These are phyloP conservation scores for Nomada lathburiana DNA, from an alignment of 2,888 invertebrate species.

Conservation along the genomic window DNA sequence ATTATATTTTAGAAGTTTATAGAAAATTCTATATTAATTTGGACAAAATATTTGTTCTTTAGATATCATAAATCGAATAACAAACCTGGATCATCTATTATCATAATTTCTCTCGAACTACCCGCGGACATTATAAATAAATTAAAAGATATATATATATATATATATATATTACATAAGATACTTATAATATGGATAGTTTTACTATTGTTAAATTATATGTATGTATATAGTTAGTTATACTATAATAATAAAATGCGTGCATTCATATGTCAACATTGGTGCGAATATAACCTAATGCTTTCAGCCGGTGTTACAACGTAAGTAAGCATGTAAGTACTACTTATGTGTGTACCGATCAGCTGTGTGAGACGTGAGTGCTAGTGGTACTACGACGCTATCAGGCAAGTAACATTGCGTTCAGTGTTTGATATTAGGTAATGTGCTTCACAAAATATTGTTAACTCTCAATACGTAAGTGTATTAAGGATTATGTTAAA, in stretches of 20 bases:
- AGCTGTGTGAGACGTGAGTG: slow-evolving; percentile 20
- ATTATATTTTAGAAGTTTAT: neutral
- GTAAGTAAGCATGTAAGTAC: no score
- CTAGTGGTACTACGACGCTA: slow-evolving; percentile 18
- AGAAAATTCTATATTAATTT: neutral
- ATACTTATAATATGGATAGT: neutral
- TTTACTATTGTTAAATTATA: neutral
- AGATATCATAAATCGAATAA: slow-evolving; percentile 12
- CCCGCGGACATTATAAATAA: slow-evolving; percentile 66
- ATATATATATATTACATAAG: neutral
- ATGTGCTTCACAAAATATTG: neutral
- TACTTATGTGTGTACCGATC: slow-evolving; percentile 18
- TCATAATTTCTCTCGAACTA: slow-evolving; percentile 67
- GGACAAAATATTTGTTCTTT: slow-evolving; percentile 13
- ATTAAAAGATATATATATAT: neutral
- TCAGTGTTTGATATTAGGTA: neutral
- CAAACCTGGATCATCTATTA: slow-evolving; percentile 74
- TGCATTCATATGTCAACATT: slow-evolving; percentile 9
- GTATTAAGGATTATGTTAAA: slow-evolving; percentile 44
- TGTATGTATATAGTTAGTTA: slow-evolving; percentile 16
- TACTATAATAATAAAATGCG: neutral
- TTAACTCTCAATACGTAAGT: slow-evolving; percentile 8
- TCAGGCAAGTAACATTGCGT: slow-evolving; percentile 39
- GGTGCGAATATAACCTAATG: slow-evolving; percentile 4
- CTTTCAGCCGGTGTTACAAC: neutral